Base-by-base conservation (phyloP, 2,888 invertebrate genomes). In the Leuctra nigra region DNA sequence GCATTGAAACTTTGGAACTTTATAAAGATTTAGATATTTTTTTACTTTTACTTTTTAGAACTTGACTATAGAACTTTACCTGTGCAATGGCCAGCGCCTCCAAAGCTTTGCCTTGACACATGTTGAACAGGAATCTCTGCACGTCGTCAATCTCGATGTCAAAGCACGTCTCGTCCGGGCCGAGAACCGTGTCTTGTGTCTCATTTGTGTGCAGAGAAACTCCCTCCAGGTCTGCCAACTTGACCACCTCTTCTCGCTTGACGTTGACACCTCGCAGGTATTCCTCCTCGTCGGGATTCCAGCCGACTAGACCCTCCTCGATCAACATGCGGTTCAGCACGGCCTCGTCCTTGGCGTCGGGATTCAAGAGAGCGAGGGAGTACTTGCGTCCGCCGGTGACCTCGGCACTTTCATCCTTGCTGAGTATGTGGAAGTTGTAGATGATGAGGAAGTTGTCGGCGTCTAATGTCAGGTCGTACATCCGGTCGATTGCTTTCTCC, bases 301-400 rank as follows among this genome's bases (percentile, higher is more conserved):
- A 24, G 62, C 66, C 60, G 6, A 77, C 81, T 55, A 77, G 69
- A 63, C 78, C 77, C 3, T 73, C 68, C 53, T 79, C 75, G 3
- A 80, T 65, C 66, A 81, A 68, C 38, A 72, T 61, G 57, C 73
- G 67, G 63, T 80, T 80, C n/a, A 80, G 69, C 3, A 77, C 61
- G 2, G 75, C 52, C 61, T 76, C 74, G 38, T 70, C 63, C 1
- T 70, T 67, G 1, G 66, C 64, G 50, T 69, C 71, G 1, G 76
- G 76, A 60, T 80, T 79, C 50, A 78, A 69, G 13, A 81, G 62
- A 16, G 72, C 66, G 1, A 80, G 69, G 0, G 73, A 73, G 66
- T 79, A 80, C 64, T 75, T 78, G 48, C 72, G 65, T 1, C 75
- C 76, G 4, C 67, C 72, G 0, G 76, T 75, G 22, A 67, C 64